Evolutionary conservation across 2,113 vertebrate genomes (phyloP).

Genomic region (Macquaria ambigua): DNA sequence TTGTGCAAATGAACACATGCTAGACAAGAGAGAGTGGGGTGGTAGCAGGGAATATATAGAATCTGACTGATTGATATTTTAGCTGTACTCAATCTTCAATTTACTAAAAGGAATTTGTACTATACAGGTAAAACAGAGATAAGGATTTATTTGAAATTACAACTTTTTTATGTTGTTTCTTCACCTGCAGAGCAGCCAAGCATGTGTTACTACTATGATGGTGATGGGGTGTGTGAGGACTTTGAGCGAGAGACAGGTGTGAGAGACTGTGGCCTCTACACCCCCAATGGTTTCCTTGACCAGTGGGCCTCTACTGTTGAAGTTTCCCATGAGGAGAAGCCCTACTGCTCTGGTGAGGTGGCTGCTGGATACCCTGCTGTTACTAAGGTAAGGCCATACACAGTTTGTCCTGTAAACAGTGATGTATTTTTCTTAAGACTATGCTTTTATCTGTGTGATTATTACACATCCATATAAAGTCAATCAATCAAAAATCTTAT

Average conservation of each 20-base stretch:
- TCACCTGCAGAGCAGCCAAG: conserved; percentile 91
- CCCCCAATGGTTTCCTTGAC: conserved; percentile 94
- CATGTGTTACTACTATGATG: conserved; percentile 97
- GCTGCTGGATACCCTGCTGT: conserved; percentile 94
- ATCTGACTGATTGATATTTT: neutral
- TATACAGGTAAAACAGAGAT: neutral
- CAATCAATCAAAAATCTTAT: neutral
- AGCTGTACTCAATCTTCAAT: neutral
- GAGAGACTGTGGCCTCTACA: conserved; percentile 96
- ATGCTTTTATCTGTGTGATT: neutral
- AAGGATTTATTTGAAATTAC: neutral
- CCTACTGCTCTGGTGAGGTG: conserved; percentile 94
- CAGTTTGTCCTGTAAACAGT: neutral
- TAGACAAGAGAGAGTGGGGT: neutral
- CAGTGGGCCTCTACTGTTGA: conserved; percentile 95
- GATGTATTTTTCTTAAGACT: neutral
- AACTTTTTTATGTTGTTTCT: conserved; percentile 7
- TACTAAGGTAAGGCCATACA: conserved; percentile 90
- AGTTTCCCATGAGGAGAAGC: conserved; percentile 92
- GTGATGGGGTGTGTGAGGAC: conserved; percentile 97
- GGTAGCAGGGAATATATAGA: neutral
- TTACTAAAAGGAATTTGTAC: neutral
- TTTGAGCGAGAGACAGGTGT: conserved; percentile 96
- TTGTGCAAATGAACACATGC: neutral
- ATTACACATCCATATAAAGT: neutral